A percentile compares a stretch with the other conserved stretches of the same genome.
Conservation (phyloP, 2,113 vertebrate genomes). For the Hemiscyllium ocellatum region DNA sequence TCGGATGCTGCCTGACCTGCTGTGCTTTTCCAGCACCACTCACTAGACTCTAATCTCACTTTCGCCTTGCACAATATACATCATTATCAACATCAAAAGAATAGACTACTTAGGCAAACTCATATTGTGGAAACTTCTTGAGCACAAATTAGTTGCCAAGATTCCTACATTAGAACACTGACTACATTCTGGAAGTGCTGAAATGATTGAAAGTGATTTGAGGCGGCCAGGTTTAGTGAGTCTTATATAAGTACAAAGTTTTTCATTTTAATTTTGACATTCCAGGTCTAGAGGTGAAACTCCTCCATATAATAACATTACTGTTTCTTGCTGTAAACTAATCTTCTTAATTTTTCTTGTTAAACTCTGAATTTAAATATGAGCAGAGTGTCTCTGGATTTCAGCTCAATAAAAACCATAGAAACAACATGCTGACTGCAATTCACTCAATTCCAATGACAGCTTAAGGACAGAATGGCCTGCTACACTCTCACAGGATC, state of each 20-base stretch:
- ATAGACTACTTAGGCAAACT: neutral
- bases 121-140: neutral
- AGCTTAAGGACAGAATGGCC: neutral
- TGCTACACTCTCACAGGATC: neutral
- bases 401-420: neutral
- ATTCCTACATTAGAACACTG: neutral
- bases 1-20: too few species aligned
- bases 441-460: neutral
- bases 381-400: neutral
- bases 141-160: neutral
- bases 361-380: slow-evolving; percentile 9
- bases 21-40: too few species aligned
- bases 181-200: neutral
- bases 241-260: neutral
- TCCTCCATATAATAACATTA: neutral
- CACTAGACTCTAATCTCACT: too few species aligned
- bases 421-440: neutral
- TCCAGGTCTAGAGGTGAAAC: neutral
- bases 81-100: neutral
- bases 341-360: neutral
- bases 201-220: neutral
- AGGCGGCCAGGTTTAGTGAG: neutral
- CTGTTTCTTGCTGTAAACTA: neutral
- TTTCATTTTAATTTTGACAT: neutral
- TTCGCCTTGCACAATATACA: too few species aligned